Base-by-base conservation (phyloP, 2,888 invertebrate species). In the Phrixothrix hirtus region DNA sequence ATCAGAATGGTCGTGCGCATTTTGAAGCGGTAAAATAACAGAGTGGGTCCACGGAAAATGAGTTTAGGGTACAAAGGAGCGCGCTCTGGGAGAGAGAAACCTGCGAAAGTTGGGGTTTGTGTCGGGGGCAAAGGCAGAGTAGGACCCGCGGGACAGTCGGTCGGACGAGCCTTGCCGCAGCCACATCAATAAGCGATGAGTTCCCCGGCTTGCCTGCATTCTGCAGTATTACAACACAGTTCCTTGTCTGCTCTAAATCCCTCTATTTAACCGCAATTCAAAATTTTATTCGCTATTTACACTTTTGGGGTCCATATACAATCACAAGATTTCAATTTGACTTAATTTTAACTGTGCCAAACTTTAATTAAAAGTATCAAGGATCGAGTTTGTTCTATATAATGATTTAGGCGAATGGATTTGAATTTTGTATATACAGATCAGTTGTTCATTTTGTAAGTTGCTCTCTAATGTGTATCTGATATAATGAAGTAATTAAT, bases 171-270 rank as follows among this genome's bases (percentile, higher is more conserved):
- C 44, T 39, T 50, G 45, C 55, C 55, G 50, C 49, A 55, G 55
- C 55, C 55, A 50, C 55, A 55, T 55, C 55, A 55, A 55, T 55
- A 55, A 55, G 50, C 55, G 45, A 55, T 55, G 55, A 55, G 55
- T 50, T 55, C 35, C 46, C 50, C 39, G 31, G 42, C 41, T 45
- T 49, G 45, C 45, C 48, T 53, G 43, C 53, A 48, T 44, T 37
- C 49, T 55, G 55, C 49, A 54, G 44, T 27, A 49, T 49, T 49
- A 48, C 48, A 54, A 54, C 54, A 48, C 44, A 54, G 48, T 54
- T 44, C 27, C 34, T 29, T 35, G 32, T 41, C 53, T 32, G 7
- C 21, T 7, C 21, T 21, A 21, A 21, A 21, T 21, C 21, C 21
- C 21, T 3, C 21, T 21, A 7, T 21, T 21, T 21, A 21, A 21